These are phyloP conservation scores for Monochamus alternatus DNA, from an alignment of 2,888 invertebrate genomes.

Conservation along the genomic window DNA sequence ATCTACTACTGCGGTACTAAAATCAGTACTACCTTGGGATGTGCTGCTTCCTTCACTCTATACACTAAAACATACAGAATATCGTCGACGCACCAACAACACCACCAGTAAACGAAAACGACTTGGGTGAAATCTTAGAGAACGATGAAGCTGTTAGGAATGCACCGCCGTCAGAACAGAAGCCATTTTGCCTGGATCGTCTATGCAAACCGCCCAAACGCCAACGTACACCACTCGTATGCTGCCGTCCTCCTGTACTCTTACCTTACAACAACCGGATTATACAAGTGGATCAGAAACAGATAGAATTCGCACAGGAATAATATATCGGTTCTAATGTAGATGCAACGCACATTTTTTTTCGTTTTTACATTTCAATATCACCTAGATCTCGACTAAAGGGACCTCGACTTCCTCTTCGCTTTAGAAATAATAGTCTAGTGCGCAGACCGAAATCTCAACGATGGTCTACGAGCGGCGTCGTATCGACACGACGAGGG, in stretches of 20 bases:
- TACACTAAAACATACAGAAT: background rate
- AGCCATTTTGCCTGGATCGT: slow-evolving; percentile 25
- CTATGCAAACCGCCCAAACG: slow-evolving; percentile 10
- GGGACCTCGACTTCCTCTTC: slow-evolving; percentile 16
- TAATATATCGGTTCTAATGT: background rate
- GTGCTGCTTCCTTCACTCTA: background rate
- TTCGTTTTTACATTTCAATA: background rate
- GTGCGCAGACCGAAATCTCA: slow-evolving; percentile 11
- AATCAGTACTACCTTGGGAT: background rate
- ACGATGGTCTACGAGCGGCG: slow-evolving; percentile 1
- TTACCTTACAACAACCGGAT: slow-evolving; percentile 7
- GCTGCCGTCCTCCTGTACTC: background rate
- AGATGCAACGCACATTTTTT: slow-evolving; percentile 22
- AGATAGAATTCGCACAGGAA: background rate
- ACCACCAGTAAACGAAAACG: background rate
- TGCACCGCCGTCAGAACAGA: background rate
- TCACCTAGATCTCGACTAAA: slow-evolving; percentile 20
- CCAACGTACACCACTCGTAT: slow-evolving; percentile 9
- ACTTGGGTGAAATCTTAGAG: background rate
- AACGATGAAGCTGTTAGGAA: background rate
- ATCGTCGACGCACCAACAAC: background rate
- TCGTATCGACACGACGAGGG: background rate
- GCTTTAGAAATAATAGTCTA: slow-evolving; percentile 17
- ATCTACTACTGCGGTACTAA: background rate
- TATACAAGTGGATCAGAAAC: background rate